These are phyloP conservation scores for Edolisoma coerulescens DNA, from an alignment of 2,113 vertebrate genomes.

Conservation along the genomic window DNA sequence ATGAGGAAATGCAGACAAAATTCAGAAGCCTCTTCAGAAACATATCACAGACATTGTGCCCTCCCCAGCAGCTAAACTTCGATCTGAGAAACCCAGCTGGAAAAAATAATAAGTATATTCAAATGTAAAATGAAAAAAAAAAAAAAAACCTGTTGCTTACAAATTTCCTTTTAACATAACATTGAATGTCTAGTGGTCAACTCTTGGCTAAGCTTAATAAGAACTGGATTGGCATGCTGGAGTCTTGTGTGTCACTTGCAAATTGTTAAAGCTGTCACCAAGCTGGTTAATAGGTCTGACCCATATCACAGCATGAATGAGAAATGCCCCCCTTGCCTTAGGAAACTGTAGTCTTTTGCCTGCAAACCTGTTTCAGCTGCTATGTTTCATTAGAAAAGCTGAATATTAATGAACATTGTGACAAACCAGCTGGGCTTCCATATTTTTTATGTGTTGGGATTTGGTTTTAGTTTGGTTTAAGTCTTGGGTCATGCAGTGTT, in stretches of 20 bases:
- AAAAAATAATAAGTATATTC: not conserved
- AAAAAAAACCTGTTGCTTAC: not conserved
- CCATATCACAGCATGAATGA: rapidly evolving
- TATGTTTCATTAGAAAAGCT: not conserved
- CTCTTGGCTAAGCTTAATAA: not conserved
- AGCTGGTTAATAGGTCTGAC: not conserved
- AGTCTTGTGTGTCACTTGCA: not conserved
- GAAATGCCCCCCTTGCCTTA: not conserved
- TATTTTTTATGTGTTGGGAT: rapidly evolving
- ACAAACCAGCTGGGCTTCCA: not conserved
- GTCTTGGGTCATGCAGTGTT: not conserved
- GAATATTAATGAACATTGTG: not conserved
- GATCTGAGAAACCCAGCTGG: not conserved
- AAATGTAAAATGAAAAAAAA: not conserved
- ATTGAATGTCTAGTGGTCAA: not conserved
- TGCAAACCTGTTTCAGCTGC: not conserved
- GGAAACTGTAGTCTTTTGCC: not conserved
- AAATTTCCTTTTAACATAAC: not conserved
- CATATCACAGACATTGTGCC: rapidly evolving
- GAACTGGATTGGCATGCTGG: not conserved
- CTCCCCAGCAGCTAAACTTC: not conserved
- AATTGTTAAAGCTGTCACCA: not conserved
- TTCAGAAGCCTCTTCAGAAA: not conserved
- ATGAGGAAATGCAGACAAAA: not conserved
- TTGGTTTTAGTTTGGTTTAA: not conserved